These are phyloP conservation scores for Sweltsa coloradensis DNA, from an alignment of 1,140 invertebrate genomes.

Conservation along the genomic window DNA sequence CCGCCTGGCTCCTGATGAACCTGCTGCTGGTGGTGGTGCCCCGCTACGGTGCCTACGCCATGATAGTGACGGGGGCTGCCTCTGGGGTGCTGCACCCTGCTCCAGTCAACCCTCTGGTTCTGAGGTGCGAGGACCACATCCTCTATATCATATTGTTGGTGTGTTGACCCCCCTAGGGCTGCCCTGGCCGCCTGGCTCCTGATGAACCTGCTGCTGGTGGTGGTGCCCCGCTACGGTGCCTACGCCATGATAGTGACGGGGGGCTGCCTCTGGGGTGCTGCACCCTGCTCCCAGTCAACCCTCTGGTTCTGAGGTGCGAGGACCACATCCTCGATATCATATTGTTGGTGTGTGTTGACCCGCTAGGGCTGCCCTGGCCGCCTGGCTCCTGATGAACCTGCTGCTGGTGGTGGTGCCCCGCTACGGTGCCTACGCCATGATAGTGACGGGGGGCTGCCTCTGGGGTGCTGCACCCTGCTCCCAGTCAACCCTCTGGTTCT, in stretches of 20 bases:
- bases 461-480: constrained; percentile 74
- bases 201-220: constrained; percentile 82
- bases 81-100: constrained; percentile 69
- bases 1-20: constrained; percentile 86
- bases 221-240: constrained; percentile 86
- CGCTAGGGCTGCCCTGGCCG: constrained; percentile 79
- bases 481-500: constrained; percentile 70
- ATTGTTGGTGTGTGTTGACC: too few species aligned
- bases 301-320: constrained; percentile 74
- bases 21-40: constrained; percentile 82
- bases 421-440: constrained; percentile 85
- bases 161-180: too few species aligned
- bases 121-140: too few species aligned
- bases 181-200: constrained; percentile 81
- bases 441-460: constrained; percentile 62
- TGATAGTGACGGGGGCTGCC: constrained; percentile 69
- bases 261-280: constrained; percentile 71
- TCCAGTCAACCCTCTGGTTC: constrained; percentile 70
- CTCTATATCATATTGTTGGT: too few species aligned
- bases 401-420: constrained; percentile 82
- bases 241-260: constrained; percentile 78
- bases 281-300: constrained; percentile 63
- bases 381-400: constrained; percentile 87
- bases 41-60: constrained; percentile 82
- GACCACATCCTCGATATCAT: constrained; percentile 54